Base-by-base conservation (phyloP, 1,140 invertebrate species). In the Drosophila pallidifrons region DNA sequence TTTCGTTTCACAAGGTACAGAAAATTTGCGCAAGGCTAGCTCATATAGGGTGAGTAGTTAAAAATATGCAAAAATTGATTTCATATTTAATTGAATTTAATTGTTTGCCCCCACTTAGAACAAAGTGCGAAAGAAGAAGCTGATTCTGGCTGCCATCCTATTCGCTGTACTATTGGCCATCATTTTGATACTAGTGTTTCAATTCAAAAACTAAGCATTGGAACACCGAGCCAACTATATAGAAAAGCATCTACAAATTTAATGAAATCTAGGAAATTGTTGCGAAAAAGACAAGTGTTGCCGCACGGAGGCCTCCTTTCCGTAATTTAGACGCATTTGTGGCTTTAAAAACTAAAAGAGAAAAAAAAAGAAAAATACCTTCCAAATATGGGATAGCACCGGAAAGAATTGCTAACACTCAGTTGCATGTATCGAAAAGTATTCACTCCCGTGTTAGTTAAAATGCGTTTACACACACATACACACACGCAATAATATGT, bases 51-150 rank as follows among this genome's bases (percentile, higher is more conserved):
- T 94, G 88, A 43, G 49, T 60, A 32, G 93, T 94, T 69, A 32
- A 41, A 13, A 41, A 61, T 57, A 72, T 7, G 28, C 10, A 16
- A 8, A 5, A 38, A 38, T 38, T 38, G 35, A 38, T 38, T 32
- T 38, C 7, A 11, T 38, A 38, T 38, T 38, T 38, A 38, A 38
- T 38, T 38, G 35, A 38, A 3, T 38, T 35, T 65, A 49, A 46
- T 51, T 16, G 57, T 65, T 77, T 70, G 70, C n/a, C 5, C 41
- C 41, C 91, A 93, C 70, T 95, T 95, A 96, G 95, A 97, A 95
- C 79, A 97, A 97, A 94, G 94, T 97, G 75, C 95, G 97, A 72
- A 97, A 96, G 93, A 98, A 97, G 95, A 98, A 98, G 92, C 94
- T 97, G 63, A 95, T 97, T 85, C 85, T 98, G 35, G 89, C 95